Evolutionary conservation across 2,113 vertebrate genomes (phyloP).

Genomic region (Cercopithecus mona): DNA sequence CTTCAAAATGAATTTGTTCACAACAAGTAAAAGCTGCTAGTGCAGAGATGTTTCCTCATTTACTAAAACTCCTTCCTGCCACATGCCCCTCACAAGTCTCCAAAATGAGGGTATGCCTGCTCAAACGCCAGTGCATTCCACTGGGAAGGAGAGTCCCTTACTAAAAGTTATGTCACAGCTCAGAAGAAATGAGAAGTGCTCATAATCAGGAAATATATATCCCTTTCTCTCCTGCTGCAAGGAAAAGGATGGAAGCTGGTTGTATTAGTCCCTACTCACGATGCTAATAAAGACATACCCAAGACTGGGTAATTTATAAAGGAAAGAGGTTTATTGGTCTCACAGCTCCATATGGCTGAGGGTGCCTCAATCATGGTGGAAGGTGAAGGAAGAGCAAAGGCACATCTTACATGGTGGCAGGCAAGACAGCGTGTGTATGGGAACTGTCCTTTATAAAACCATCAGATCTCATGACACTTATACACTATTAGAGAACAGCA

Average conservation of each 20-base stretch:
- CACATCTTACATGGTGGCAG: too few relatives aligned
- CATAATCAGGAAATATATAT: not conserved
- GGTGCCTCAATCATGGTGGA: too few relatives aligned
- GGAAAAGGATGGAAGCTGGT: not conserved
- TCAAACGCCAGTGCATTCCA: slow-evolving; percentile 5
- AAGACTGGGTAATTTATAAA: too few relatives aligned
- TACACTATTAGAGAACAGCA: too few relatives aligned
- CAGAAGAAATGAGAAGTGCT: not conserved
- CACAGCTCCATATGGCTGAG: too few relatives aligned
- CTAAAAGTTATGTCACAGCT: not conserved
- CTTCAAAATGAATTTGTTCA: not conserved
- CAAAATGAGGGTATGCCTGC: slow-evolving; percentile 51
- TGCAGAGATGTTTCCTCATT: slow-evolving; percentile 21
- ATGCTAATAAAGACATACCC: too few relatives aligned
- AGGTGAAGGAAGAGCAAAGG: too few relatives aligned
- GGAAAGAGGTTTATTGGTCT: too few relatives aligned
- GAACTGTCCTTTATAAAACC: too few relatives aligned
- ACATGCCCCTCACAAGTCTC: slow-evolving; percentile 51
- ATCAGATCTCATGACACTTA: too few relatives aligned
- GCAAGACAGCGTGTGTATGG: too few relatives aligned
- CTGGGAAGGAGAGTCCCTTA: not conserved
- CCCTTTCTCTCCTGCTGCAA: not conserved
- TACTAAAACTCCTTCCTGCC: slow-evolving; percentile 44
- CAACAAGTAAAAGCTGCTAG: slow-evolving; percentile 53
- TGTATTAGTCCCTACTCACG: too few relatives aligned